phyloP scores from a whole-genome alignment of 2,797 vertebrate species.

The Anabas testudineus region DNA sequence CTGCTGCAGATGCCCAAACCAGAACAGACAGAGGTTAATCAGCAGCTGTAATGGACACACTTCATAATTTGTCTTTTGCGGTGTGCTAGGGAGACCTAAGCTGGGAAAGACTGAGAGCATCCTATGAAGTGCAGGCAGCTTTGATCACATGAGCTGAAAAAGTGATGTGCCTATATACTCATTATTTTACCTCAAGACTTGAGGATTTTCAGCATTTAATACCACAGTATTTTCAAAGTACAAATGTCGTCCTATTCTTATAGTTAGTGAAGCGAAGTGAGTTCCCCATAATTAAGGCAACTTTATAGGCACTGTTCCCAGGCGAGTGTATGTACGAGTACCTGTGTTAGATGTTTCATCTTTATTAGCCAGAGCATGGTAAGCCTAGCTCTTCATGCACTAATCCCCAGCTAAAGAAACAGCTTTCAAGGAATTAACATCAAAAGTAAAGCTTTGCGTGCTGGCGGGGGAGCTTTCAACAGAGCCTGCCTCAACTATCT shows the following conservation, averaged over 20 bases:
- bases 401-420: slow-evolving; percentile 91
- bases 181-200: slow-evolving; percentile 74
- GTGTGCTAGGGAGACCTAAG: slow-evolving; percentile 58
- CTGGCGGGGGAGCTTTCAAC: slow-evolving; percentile 86
- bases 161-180: slow-evolving; percentile 67
- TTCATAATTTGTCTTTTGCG: slow-evolving; percentile 84
- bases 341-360: slow-evolving; percentile 89
- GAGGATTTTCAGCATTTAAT: slow-evolving; percentile 75
- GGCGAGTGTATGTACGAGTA: slow-evolving; percentile 80
- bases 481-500: slow-evolving; percentile 85
- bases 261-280: slow-evolving; percentile 76
- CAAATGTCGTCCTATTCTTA: slow-evolving; percentile 79
- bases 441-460: slow-evolving; percentile 88
- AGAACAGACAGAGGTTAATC: slow-evolving; percentile 82
- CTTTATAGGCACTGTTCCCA: slow-evolving; percentile 78
- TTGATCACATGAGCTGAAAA: slow-evolving; percentile 65
- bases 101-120: slow-evolving; percentile 54
- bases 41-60: slow-evolving; percentile 85
- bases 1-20: slow-evolving; percentile 77
- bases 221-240: slow-evolving; percentile 71
- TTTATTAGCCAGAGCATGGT: slow-evolving; percentile 88
- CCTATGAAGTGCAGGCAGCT: slow-evolving; percentile 62
- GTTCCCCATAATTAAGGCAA: slow-evolving; percentile 84
- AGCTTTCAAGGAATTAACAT: slow-evolving; percentile 91
- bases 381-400: slow-evolving; percentile 86